Percentiles rank a stretch among this genome's conserved stretches.
These are phyloP conservation scores for Chaetophractus vellerosus DNA, from an alignment of 2,797 vertebrate species.

Conservation along the genomic window DNA sequence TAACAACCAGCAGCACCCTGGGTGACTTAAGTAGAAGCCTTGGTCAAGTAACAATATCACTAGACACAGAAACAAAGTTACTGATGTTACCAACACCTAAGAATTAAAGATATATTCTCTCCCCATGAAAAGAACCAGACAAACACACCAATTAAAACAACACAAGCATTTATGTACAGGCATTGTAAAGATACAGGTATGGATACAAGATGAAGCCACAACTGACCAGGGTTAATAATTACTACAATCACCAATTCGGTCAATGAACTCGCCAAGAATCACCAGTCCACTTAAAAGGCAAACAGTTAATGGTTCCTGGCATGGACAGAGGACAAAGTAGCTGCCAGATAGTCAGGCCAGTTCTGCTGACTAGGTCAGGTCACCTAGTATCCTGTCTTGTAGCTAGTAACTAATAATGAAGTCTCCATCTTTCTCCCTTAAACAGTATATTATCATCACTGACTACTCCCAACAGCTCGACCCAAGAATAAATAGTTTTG, in stretches of 20 bases:
- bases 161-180: conserved; percentile 22
- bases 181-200: background rate
- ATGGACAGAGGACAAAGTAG: conserved; percentile 72
- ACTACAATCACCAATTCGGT: conserved; percentile 73
- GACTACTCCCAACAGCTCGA: background rate
- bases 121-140: background rate
- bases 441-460: background rate
- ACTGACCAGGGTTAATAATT: conserved; percentile 77
- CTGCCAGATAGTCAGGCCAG: conserved; percentile 77
- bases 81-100: background rate
- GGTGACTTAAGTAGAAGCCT: background rate
- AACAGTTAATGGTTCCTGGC: conserved; percentile 83
- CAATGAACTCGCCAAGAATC: conserved; percentile 76
- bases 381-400: conserved; percentile 57
- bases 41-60: background rate
- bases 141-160: conserved; percentile 22
- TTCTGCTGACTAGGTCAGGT: conserved; percentile 77
- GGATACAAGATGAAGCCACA: conserved; percentile 55
- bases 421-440: background rate
- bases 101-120: conserved; percentile 4
- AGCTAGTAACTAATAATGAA: conserved; percentile 38
- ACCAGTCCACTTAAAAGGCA: conserved; percentile 77
- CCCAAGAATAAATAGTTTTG: background rate
- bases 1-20: background rate
- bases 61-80: background rate